Percentiles rank a stretch among this genome's conserved stretches.
phyloP scores from a whole-genome alignment of 2,113 vertebrate genomes.

The Pteronura brasiliensis region DNA sequence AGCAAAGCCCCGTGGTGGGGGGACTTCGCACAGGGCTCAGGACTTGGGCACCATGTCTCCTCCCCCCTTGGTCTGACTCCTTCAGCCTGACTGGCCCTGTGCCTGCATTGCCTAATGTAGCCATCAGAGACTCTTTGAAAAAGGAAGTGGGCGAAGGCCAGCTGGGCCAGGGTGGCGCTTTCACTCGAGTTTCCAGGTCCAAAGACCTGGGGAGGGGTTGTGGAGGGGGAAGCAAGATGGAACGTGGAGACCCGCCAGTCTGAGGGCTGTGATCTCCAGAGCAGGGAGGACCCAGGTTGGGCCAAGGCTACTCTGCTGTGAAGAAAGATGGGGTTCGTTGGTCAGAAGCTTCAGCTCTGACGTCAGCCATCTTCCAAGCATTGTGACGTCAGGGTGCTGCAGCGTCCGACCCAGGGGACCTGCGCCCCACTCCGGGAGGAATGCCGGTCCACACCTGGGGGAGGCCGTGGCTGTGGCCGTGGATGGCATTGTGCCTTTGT shows the following conservation, averaged over 20 bases:
- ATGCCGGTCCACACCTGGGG: rapidly evolving
- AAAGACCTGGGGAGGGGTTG: not conserved
- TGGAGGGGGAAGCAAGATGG: rapidly evolving
- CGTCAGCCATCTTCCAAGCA: not conserved
- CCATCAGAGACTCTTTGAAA: conserved; percentile 40
- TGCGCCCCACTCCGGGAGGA: not conserved
- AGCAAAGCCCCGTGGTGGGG: rapidly evolving
- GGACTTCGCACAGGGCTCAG: not conserved
- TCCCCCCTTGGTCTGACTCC: not conserved
- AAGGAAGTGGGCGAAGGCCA: not conserved
- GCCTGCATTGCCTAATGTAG: conserved; percentile 1
- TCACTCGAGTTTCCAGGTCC: not conserved
- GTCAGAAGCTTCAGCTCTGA: not conserved
- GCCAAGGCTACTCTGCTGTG: not conserved
- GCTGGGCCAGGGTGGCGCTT: not conserved
- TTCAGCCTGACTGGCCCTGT: not conserved
- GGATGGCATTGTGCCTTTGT: not conserved
- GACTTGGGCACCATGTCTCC: not conserved
- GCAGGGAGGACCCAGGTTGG: not conserved
- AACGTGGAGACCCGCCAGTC: not conserved
- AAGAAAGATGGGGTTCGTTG: not conserved
- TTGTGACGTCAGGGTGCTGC: not conserved
- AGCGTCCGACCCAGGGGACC: not conserved
- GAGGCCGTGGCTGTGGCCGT: not conserved
- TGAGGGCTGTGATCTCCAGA: not conserved